These are phyloP conservation scores for Lucilia sericata DNA, from an alignment of 1,140 invertebrate species.

Conservation along the genomic window DNA sequence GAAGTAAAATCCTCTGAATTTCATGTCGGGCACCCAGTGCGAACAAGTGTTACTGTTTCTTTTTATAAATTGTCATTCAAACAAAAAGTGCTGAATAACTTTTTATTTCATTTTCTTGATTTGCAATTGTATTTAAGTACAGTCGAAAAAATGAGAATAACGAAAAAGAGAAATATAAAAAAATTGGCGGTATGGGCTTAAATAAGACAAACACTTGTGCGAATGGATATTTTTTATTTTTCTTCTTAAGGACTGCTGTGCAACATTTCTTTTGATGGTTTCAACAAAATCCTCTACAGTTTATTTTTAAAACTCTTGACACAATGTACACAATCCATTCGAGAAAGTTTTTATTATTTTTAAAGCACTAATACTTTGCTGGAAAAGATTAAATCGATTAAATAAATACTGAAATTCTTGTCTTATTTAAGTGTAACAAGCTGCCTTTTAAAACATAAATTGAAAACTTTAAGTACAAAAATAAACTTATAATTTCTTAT, in stretches of 20 bases:
- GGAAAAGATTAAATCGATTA: background rate
- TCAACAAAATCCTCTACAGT: background rate
- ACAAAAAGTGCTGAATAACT: conserved; percentile 9
- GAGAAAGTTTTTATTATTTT: conserved; percentile 6
- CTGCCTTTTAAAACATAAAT: too few species aligned
- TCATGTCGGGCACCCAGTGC: background rate
- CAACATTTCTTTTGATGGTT: background rate
- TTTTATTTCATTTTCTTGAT: background rate
- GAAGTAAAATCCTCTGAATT: background rate
- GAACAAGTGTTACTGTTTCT: conserved; percentile 1
- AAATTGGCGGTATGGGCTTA: background rate
- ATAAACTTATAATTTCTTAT: too few species aligned
- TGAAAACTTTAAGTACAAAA: too few species aligned
- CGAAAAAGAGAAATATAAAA: background rate
- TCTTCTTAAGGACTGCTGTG: background rate
- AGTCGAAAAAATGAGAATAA: background rate
- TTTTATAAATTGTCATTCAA: conserved; percentile 12
- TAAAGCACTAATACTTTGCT: conserved; percentile 5
- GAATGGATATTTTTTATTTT: background rate
- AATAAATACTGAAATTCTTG: background rate
- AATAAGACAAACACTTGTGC: background rate
- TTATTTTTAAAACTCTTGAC: background rate
- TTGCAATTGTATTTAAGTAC: background rate
- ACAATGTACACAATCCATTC: background rate
- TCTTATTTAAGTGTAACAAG: too few species aligned